Evolutionary conservation across 1,140 invertebrate genomes (phyloP).

Genomic region (Halictus rubicundus): DNA sequence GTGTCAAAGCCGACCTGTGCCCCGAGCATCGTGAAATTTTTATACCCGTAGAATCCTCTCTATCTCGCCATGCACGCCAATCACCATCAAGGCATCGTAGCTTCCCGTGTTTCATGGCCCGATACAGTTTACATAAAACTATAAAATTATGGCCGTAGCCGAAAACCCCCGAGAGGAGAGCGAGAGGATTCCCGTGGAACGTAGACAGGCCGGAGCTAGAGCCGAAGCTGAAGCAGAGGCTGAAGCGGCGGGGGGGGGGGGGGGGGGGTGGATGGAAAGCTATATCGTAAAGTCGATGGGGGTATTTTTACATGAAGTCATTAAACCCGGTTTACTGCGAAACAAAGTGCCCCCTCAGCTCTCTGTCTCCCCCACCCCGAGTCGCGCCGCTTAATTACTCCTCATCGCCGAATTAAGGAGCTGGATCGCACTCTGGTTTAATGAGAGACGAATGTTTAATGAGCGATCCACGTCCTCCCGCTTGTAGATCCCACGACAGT

Average conservation of each 20-base stretch:
- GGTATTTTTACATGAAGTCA: constrained; percentile 72
- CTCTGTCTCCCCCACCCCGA: constrained; percentile 8
- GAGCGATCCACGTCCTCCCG: constrained; percentile 43
- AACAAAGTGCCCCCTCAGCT: constrained; percentile 61
- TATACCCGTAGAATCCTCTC: constrained; percentile 53
- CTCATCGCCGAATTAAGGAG: constrained; percentile 68
- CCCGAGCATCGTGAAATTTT: constrained; percentile 62
- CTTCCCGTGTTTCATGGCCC: constrained; percentile 68
- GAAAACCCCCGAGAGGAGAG: constrained; percentile 51
- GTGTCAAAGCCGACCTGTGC: constrained; percentile 60
- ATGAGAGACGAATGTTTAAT: constrained; percentile 69
- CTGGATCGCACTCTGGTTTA: constrained; percentile 59
- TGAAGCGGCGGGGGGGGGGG: background rate
- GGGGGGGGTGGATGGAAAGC: constrained; percentile 32
- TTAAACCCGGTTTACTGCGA: constrained; percentile 67
- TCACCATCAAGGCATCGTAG: constrained; percentile 73
- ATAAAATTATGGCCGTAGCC: constrained; percentile 73
- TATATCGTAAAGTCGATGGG: constrained; percentile 73
- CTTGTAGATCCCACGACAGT: constrained; percentile 49
- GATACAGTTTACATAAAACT: constrained; percentile 78
- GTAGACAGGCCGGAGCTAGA: background rate
- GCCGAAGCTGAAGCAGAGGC: no score
- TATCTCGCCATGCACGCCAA: constrained; percentile 68
- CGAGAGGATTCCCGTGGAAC: constrained; percentile 26
- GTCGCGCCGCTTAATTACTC: constrained; percentile 66